A percentile compares a stretch with the other conserved stretches of the same genome.
Conservation (phyloP, 2,888 invertebrate genomes). For the Parnassius mnemosyne region DNA sequence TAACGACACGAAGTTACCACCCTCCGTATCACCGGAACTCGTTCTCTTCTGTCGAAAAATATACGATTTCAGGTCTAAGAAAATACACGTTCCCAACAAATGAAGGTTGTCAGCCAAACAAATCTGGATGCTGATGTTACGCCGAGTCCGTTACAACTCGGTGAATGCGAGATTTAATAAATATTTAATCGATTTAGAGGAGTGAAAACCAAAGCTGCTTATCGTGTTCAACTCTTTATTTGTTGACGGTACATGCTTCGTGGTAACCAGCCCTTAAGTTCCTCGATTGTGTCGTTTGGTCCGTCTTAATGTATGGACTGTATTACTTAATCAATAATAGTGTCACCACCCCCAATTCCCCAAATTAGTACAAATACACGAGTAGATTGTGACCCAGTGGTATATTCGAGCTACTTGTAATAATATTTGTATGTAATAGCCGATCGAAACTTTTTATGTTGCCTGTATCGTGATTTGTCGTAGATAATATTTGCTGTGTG, state of each 20-base stretch:
- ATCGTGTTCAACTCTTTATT: constrained; percentile 8
- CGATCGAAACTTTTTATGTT: constrained; percentile 53
- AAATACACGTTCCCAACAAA: constrained; percentile 79
- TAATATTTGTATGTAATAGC: constrained; percentile 60
- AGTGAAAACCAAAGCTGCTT: constrained; percentile 52
- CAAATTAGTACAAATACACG: constrained; percentile 69
- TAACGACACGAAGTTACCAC: constrained; percentile 84
- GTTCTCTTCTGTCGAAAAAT: constrained; percentile 96
- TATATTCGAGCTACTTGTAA: constrained; percentile 38
- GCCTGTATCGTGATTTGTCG: constrained; percentile 66
- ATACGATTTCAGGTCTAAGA: constrained; percentile 95
- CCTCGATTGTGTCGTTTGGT: constrained; percentile 19
- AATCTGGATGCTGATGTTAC: constrained; percentile 35
- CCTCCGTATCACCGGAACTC: constrained; percentile 85
- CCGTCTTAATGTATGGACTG: constrained; percentile 15
- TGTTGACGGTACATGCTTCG: constrained; percentile 8
- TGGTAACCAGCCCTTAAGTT: constrained; percentile 1
- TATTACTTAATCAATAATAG: constrained; percentile 16
- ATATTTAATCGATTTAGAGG: constrained; percentile 28
- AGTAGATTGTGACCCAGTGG: constrained; percentile 54
- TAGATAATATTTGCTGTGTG: constrained; percentile 58
- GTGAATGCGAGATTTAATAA: constrained; percentile 2
- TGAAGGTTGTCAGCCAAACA: constrained; percentile 43
- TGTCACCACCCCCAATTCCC: constrained; percentile 30
- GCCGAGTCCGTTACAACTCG: constrained; percentile 1